phyloP scores from a whole-genome alignment of 2,797 vertebrate genomes.

The Coregonus sp. region DNA sequence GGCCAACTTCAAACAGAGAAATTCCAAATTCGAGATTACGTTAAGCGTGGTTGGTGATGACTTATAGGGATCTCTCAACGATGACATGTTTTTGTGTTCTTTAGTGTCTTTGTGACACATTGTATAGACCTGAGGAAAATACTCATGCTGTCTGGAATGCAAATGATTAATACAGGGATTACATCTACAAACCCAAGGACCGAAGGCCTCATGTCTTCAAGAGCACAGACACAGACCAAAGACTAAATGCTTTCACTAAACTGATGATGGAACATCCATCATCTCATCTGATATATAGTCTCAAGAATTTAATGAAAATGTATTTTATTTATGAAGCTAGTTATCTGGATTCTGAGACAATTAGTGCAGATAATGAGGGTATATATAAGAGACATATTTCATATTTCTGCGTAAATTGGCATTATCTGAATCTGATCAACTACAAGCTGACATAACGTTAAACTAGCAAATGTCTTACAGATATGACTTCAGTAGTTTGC shows the following conservation, averaged over 20 bases:
- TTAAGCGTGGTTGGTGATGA: slow-evolving; percentile 54
- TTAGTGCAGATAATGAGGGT: background rate
- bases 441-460: background rate
- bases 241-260: background rate
- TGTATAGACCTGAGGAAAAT: slow-evolving; percentile 55
- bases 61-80: slow-evolving; percentile 47
- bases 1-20: slow-evolving; percentile 67
- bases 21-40: slow-evolving; percentile 58
- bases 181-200: slow-evolving; percentile 33
- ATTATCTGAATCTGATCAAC: slow-evolving; percentile 1
- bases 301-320: background rate
- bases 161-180: slow-evolving; percentile 53
- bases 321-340: background rate
- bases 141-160: slow-evolving; percentile 59
- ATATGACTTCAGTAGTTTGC: slow-evolving; percentile 50
- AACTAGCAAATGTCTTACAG: slow-evolving; percentile 31
- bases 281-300: background rate
- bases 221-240: background rate
- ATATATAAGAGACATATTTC: background rate
- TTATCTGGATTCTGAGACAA: background rate
- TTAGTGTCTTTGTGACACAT: slow-evolving; percentile 58
- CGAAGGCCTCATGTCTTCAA: slow-evolving; percentile 24
- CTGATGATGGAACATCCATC: background rate
- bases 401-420: background rate
- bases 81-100: slow-evolving; percentile 59